Evolutionary conservation across 2,113 vertebrate species (phyloP).

Genomic region (Nerophis lumbriciformis): DNA sequence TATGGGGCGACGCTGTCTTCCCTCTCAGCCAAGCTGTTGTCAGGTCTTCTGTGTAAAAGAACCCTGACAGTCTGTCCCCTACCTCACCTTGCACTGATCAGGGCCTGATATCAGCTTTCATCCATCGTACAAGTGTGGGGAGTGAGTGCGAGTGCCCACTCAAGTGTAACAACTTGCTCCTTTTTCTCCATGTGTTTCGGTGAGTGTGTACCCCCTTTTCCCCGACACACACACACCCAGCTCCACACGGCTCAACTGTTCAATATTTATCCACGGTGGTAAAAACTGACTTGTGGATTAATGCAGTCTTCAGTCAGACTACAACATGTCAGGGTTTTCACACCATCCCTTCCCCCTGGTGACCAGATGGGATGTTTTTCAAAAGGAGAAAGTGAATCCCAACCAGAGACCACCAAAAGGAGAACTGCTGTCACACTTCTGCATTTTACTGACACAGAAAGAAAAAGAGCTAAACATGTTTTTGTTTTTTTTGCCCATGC

Average conservation of each 20-base stretch:
- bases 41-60: slow-evolving; percentile 54
- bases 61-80: slow-evolving; percentile 60
- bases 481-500: too few species aligned
- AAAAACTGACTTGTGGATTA: slow-evolving; percentile 45
- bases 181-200: slow-evolving; percentile 12
- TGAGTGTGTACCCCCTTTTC: neutral
- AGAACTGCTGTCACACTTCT: slow-evolving; percentile 1
- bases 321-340: slow-evolving; percentile 53
- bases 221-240: neutral
- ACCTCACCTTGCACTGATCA: slow-evolving; percentile 63
- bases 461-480: neutral
- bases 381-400: slow-evolving; percentile 23
- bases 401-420: slow-evolving; percentile 6
- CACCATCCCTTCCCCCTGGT: slow-evolving; percentile 25
- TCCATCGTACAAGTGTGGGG: slow-evolving; percentile 35
- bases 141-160: slow-evolving; percentile 6
- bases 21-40: slow-evolving; percentile 54
- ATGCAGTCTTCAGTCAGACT: slow-evolving; percentile 56
- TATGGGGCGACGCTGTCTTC: slow-evolving; percentile 55
- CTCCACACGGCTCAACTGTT: slow-evolving; percentile 22
- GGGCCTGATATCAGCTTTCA: slow-evolving; percentile 56
- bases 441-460: slow-evolving; percentile 9
- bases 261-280: slow-evolving; percentile 40
- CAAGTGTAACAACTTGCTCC: slow-evolving; percentile 28
- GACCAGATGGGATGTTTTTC: slow-evolving; percentile 32